Evolutionary conservation across 2,113 vertebrate species (phyloP), one percentile per base, ranked within the genome.

Genomic region (Myrmecophaga tridactyla): DNA sequence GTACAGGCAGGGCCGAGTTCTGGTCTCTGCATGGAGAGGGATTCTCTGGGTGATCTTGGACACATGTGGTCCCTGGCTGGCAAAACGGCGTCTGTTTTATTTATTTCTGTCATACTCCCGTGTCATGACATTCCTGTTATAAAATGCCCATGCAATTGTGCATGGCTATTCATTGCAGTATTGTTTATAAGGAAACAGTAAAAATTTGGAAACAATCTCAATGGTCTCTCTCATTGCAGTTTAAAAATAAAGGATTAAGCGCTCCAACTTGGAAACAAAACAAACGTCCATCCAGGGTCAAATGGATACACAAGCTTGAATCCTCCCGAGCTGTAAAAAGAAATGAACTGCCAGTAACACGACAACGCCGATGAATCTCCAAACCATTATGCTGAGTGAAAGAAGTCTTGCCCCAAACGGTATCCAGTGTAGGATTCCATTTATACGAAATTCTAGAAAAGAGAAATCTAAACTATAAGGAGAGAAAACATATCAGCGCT

Each of bases 321-420:
- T 7, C 48, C 11, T 14, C 60, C 48, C 62, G 73, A 56, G 90
- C 65, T 10, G 1, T 6, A 41, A 60, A 43, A 11, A 12, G 39
- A 18, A 11, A 1, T 5, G 3, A 1, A 3, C 15, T 1, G 1
- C 6, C 3, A n/a, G 41, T 0, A 6, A 41, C 4, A 25, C 8
- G 1, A 1, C 20, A 18, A 4, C 0, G 0, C 1, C 4, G 12
- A 23, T 5, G 41, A 29, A 9, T 10, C 89, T 73, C 88, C 20
- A 17, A 56, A 43, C 39, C 31, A 18, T 53, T 1, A 29, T 1
- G 27, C 14, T 1, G 2, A 25, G 27, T 1, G 21, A 31, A 58
- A 6, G 48, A 13, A 53, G n/a, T 6, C 51, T 60, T 11, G 15
- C 7, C 85, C 17, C 4, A 0, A 3, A n/a, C 20, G 1, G 9